Evolutionary conservation across 2,888 invertebrate species (phyloP), one percentile per base, ranked within the genome.

Genomic region (Diogma glabrata): DNA sequence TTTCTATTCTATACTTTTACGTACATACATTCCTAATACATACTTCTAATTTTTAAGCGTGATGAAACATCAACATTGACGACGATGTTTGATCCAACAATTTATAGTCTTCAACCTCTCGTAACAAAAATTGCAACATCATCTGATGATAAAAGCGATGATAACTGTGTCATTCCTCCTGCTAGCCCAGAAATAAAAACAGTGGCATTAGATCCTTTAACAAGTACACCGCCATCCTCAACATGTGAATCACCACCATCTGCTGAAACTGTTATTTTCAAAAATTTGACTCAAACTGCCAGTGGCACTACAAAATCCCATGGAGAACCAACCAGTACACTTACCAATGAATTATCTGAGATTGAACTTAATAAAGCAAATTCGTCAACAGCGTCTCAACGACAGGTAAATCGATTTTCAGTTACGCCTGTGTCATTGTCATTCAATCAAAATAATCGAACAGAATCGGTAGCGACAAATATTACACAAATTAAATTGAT

Each of bases 51-150:
- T 63, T 60, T 30, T 33, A 61, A 70, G 71, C 66, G 71, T 56
- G 70, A 70, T 62, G 70, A 70, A 58, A 68, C 66, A 53, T 66
- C 70, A 50, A 66, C 63, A 16, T 60, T 70, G 49, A 64, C 67
- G 5, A 65, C 66, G 61, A 66, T 70, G 64, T 67, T 69, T 55
- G 70, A 70, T 53, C 60, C 66, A 9, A 61, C 62, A 6, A 58
- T 64, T 22, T 63, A 63, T 51, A 60, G 60, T 30, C 55, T 59
- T 40, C 67, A 67, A 49, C 57, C 59, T 10, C 47, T 60, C 46
- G 20, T 48, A 48, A 30, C 48, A 48, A 46, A 22, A 16, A 24
- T 24, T 16, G 23, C 24, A 16, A 47, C 38, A 16, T 28, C 51
- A n/a, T 9, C 17, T 47, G 17, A 47, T 30, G 10, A 30, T 40